Evolutionary conservation across 2,113 vertebrate genomes (phyloP), one percentile per base, ranked within the genome.

Genomic region (Podilymbus podiceps): DNA sequence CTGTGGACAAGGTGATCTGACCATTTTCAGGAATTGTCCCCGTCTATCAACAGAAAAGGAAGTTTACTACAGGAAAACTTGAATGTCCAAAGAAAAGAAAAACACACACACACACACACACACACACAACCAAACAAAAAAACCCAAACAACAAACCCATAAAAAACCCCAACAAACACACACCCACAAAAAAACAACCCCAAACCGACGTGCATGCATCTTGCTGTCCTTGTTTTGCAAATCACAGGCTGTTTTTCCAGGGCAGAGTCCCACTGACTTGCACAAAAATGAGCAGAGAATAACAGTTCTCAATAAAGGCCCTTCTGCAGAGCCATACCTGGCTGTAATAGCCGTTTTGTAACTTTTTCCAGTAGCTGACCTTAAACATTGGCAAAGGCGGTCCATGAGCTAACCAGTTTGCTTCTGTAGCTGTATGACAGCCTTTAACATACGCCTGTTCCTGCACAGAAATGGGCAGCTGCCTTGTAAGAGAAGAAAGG

Each of bases 301-400:
- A 49, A 15, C 33, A 78, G 35, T 33, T 85, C 44, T 72, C 33
- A n/a, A 1, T 42, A 50, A 74, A 69, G 47, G 53, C 46, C 50
- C 21, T 64, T 85, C 69, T 79, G 59, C 50, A 73, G 80, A 33
- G 50, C 69, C 67, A 55, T 66, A 94, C 89, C 91, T 95, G 87
- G 89, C 95, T 91, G 50, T 17, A 77, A 55, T 2, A 80, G 50
- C 82, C 62, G 63, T 23, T 68, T 22, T 82, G 49, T 90, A 96
- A 93, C 25, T 90, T 89, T 83, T 96, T 95, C 93, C 93, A 85
- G 93, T 63, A 87, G 86, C 94, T 92, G 95, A 94, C 88, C 74
- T 93, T 95, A 87, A 77, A 31, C 88, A 63, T 8, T 90, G 90
- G 85, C 91, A 95, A 44, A 80, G 67, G 47, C 47, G 59, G 88